Base-by-base conservation (phyloP, 1,140 invertebrate species). In the Geopemphigus sp. region DNA sequence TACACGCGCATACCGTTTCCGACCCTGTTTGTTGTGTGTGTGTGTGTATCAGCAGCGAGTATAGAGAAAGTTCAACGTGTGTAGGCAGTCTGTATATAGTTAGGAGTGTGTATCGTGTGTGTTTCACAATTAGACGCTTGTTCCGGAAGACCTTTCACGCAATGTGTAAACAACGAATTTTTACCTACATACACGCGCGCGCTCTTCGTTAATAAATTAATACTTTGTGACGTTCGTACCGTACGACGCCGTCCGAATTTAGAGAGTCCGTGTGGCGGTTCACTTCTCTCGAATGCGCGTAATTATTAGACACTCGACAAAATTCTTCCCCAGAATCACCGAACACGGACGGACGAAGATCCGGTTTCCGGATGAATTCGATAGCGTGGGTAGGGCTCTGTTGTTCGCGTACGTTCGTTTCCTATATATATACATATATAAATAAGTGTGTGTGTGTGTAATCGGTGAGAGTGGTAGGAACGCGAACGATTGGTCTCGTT, bases 101-200 rank as follows among this genome's bases (percentile, higher is more conserved):
- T 70, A 72, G 68, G 24, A 72, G 24, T 29, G 59, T 78, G n/a
- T 22, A n/a, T 45, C 56, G 57, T 50, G 74, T 63, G 22, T 76
- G 72, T 78, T 78, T 78, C 74, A 78, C 57, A 78, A 61, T 78
- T 78, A 63, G 22, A 78, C 74, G 39, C 57, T 78, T 78, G 74
- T 78, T 78, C 74, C 74, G 74, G 74, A 78, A 78, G 74, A 50
- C 74, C 74, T 78, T 78, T 78, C 74, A 78, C 74, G 17, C 57
- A 78, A 78, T 45, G 29, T 63, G 74, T 78, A 78, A 78, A 78
- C 74, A 78, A 78, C 74, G 24, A 54, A 53, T 54, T 29, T n/a
- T n/a, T n/a, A n/a, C n/a, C n/a, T n/a, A n/a, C n/a, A 61, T 26
- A 57, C 11, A 59, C 29, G 5, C 26, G 19, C 29, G 29, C 29